Evolutionary conservation across 2,113 vertebrate species (phyloP).

Genomic region (Urocitellus parryii): DNA sequence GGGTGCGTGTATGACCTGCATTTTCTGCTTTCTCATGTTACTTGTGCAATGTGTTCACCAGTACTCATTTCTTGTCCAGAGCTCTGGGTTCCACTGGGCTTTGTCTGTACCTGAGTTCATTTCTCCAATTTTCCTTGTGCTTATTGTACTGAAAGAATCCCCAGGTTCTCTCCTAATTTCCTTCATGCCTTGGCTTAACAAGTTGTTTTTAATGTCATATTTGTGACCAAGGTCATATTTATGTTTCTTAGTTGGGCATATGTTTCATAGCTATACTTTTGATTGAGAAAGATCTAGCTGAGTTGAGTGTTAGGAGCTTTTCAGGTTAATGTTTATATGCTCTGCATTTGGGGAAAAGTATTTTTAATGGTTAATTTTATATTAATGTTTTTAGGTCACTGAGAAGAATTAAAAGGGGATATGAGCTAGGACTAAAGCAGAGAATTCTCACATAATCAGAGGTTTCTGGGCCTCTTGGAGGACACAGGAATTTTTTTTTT

Average conservation of each 20-base stretch:
- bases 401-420: slow-evolving; percentile 51
- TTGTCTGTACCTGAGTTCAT: slow-evolving; percentile 71
- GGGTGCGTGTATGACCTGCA: slow-evolving; percentile 85
- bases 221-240: slow-evolving; percentile 84
- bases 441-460: slow-evolving; percentile 30
- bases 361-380: slow-evolving; percentile 55
- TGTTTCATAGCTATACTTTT: slow-evolving; percentile 54
- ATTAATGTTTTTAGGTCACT: slow-evolving; percentile 61
- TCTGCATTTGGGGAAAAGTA: slow-evolving; percentile 6
- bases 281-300: not conserved
- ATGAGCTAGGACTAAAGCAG: slow-evolving; percentile 50
- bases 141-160: slow-evolving; percentile 42
- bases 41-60: slow-evolving; percentile 81
- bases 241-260: slow-evolving; percentile 72
- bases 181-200: slow-evolving; percentile 45
- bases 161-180: slow-evolving; percentile 16
- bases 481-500: slow-evolving; percentile 37
- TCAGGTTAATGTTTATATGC: slow-evolving; percentile 20
- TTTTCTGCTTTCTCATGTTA: slow-evolving; percentile 91
- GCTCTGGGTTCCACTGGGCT: slow-evolving; percentile 68
- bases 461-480: slow-evolving; percentile 64
- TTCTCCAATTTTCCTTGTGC: slow-evolving; percentile 54
- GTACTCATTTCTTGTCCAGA: slow-evolving; percentile 71
- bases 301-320: slow-evolving; percentile 27
- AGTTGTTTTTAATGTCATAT: slow-evolving; percentile 46